phyloP scores from a whole-genome alignment of 2,797 vertebrate species.

The Manis pentadactyla region DNA sequence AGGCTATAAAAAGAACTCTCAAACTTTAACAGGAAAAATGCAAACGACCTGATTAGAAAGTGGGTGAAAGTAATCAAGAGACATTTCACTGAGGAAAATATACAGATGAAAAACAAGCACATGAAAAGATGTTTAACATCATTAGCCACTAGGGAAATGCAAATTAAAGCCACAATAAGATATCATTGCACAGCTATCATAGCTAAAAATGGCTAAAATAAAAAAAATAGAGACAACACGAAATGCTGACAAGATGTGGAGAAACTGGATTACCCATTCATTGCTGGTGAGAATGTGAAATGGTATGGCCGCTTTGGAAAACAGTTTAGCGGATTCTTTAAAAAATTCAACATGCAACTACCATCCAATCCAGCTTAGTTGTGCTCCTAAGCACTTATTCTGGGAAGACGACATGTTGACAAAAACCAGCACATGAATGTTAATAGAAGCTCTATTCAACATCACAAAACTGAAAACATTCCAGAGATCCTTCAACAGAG shows the following conservation, averaged over 20 bases:
- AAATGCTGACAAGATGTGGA: not conserved
- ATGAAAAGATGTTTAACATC: not conserved
- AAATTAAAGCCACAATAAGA: not conserved
- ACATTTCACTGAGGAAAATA: not conserved
- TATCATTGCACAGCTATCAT: not conserved
- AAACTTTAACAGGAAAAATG: conserved; percentile 17
- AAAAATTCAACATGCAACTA: not conserved
- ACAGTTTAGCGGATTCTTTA: not conserved
- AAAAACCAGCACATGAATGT: not conserved
- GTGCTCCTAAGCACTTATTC: not conserved
- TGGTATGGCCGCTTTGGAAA: no score
- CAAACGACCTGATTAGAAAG: conserved; percentile 22
- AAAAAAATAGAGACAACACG: not conserved
- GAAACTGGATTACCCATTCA: not conserved
- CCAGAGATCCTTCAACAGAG: not conserved
- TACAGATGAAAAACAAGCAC: not conserved
- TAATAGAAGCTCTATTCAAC: not conserved
- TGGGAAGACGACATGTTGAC: not conserved
- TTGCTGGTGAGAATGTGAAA: not conserved
- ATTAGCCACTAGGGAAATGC: not conserved
- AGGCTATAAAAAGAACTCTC: conserved; percentile 21
- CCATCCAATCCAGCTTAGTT: not conserved
- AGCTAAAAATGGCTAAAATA: not conserved
- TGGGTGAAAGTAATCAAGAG: conserved; percentile 19
- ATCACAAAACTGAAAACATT: not conserved